phyloP scores from a whole-genome alignment of 2,797 vertebrate genomes.

The Scyliorhinus canicula region DNA sequence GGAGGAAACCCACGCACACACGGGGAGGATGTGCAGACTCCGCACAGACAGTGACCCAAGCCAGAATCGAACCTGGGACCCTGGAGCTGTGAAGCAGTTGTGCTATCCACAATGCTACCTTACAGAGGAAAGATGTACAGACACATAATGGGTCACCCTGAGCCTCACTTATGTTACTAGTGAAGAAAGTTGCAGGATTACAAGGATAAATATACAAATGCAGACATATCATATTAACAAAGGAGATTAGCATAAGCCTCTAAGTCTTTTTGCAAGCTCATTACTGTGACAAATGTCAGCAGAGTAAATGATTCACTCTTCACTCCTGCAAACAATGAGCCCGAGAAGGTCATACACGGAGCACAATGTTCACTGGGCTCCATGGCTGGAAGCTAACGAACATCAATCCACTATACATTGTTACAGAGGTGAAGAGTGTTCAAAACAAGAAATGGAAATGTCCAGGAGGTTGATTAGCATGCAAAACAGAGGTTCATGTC shows the following conservation, averaged over 20 bases:
- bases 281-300: constrained; percentile 26
- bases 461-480: neutral
- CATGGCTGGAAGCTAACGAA: neutral
- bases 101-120: no score
- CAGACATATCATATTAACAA: neutral
- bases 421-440: neutral
- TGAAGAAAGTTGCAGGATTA: neutral
- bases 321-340: neutral
- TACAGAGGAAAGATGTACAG: neutral
- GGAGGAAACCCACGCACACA: no score
- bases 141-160: neutral
- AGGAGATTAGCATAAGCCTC: constrained; percentile 29
- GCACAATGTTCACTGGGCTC: neutral
- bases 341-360: neutral
- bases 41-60: no score
- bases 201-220: constrained; percentile 28
- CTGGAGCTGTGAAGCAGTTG: no score
- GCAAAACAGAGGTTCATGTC: neutral
- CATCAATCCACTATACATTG: neutral
- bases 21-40: no score
- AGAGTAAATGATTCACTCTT: neutral
- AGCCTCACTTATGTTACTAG: neutral
- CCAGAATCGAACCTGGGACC: no score
- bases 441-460: neutral
- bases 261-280: neutral